Conservation (phyloP, 1,140 invertebrate species). For the Aphelinus atriplicis region DNA sequence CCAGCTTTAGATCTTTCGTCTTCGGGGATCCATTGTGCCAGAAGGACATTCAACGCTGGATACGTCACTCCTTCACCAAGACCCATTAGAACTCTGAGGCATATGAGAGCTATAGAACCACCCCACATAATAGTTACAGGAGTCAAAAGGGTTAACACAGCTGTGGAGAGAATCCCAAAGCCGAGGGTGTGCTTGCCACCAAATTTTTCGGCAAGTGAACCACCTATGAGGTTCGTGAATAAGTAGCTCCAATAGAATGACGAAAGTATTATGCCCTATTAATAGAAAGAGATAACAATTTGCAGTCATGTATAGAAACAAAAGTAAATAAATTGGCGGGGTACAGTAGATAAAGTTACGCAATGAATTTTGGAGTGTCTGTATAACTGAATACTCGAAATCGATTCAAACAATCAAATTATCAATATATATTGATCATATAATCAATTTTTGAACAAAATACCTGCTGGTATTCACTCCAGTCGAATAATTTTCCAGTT, state of each 20-base stretch:
- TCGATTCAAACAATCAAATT: background rate
- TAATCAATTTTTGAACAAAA: background rate
- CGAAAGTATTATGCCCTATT: slow-evolving; percentile 49
- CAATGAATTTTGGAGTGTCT: too few relatives aligned
- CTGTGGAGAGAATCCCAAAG: background rate
- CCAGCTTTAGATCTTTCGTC: slow-evolving; percentile 11
- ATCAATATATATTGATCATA: background rate
- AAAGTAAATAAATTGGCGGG: background rate
- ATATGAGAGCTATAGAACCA: background rate
- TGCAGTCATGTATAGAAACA: background rate
- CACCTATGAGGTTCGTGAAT: slow-evolving; percentile 3
- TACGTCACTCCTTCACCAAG: slow-evolving; percentile 8
- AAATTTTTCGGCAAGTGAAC: background rate
- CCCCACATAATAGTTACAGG: background rate
- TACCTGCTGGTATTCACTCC: slow-evolving; percentile 44
- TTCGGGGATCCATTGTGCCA: slow-evolving; percentile 15
- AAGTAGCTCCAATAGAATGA: slow-evolving; percentile 30
- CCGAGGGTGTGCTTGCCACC: slow-evolving; percentile 20
- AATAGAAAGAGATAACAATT: background rate
- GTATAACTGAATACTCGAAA: background rate
- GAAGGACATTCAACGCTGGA: background rate
- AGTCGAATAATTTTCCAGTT: slow-evolving; percentile 41
- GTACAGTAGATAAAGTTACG: background rate
- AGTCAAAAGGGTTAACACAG: background rate
- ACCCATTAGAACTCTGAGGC: slow-evolving; percentile 11